Conservation (phyloP, 2,113 vertebrate genomes). For the Dicaeum eximium region DNA sequence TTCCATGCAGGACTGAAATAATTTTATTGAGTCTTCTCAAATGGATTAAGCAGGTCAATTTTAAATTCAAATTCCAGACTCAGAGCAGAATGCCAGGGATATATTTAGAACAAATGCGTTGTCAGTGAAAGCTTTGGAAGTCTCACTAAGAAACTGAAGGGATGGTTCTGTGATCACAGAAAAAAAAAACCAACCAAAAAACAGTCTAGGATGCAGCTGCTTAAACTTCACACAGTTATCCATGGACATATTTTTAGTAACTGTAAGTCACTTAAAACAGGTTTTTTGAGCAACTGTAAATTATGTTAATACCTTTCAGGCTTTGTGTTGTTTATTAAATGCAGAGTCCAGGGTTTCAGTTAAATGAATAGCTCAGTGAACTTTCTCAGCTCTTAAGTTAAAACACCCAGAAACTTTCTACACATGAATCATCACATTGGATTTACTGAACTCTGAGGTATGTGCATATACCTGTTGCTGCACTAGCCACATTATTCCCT, state of each 20-base stretch:
- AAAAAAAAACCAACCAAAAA: neutral
- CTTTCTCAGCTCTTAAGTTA: neutral
- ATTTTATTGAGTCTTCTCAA: neutral
- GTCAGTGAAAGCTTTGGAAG: neutral
- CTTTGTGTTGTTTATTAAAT: neutral
- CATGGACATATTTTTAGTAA: neutral
- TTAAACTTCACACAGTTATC: neutral
- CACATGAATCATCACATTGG: neutral
- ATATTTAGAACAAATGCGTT: neutral
- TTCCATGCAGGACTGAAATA: neutral
- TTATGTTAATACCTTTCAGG: neutral
- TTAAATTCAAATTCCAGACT: slow-evolving; percentile 15
- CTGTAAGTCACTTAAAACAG: neutral
- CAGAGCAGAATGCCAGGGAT: neutral
- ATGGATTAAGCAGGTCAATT: neutral
- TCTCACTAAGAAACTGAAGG: neutral
- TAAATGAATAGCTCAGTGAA: neutral
- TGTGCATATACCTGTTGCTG: neutral
- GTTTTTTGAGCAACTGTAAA: neutral
- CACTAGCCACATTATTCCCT: neutral
- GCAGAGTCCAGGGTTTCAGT: neutral
- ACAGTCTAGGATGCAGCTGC: neutral
- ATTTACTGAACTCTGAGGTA: neutral
- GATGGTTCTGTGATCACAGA: neutral
- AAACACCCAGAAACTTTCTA: neutral